phyloP scores from a whole-genome alignment of 2,888 invertebrate species.

The Monochamus alternatus region DNA sequence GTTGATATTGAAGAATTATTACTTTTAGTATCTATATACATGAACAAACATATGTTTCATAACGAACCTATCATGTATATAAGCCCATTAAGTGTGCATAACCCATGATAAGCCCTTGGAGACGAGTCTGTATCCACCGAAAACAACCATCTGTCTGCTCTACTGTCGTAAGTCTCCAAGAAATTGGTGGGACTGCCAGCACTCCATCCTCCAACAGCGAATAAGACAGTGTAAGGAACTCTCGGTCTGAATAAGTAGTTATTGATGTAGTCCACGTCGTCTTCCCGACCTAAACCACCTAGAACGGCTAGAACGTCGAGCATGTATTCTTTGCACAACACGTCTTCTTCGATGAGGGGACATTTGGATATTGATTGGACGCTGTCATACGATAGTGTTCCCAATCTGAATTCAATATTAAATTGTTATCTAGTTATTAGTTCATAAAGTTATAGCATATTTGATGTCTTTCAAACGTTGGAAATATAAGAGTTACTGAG shows the following conservation, averaged over 20 bases:
- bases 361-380: slow-evolving; percentile 57
- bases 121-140: slow-evolving; percentile 79
- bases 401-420: slow-evolving; percentile 72
- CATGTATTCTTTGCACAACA: slow-evolving; percentile 63
- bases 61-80: slow-evolving; percentile 81
- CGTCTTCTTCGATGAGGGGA: slow-evolving; percentile 55
- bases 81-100: slow-evolving; percentile 80
- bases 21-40: too few species aligned
- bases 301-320: slow-evolving; percentile 56
- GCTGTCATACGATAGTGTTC: slow-evolving; percentile 71
- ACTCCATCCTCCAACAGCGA: slow-evolving; percentile 90
- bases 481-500: too few species aligned
- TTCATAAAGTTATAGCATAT: too few species aligned
- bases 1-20: too few species aligned
- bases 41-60: not conserved
- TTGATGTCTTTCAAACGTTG: too few species aligned
- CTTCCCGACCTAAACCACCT: slow-evolving; percentile 49
- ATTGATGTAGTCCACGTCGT: slow-evolving; percentile 50
- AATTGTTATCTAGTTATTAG: not conserved
- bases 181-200: slow-evolving; percentile 89
- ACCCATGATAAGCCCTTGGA: slow-evolving; percentile 85
- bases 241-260: slow-evolving; percentile 73
- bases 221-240: slow-evolving; percentile 84
- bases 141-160: slow-evolving; percentile 85
- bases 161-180: slow-evolving; percentile 84